These are phyloP conservation scores for Falco rusticolus DNA, from an alignment of 2,797 vertebrate species.

Conservation along the genomic window DNA sequence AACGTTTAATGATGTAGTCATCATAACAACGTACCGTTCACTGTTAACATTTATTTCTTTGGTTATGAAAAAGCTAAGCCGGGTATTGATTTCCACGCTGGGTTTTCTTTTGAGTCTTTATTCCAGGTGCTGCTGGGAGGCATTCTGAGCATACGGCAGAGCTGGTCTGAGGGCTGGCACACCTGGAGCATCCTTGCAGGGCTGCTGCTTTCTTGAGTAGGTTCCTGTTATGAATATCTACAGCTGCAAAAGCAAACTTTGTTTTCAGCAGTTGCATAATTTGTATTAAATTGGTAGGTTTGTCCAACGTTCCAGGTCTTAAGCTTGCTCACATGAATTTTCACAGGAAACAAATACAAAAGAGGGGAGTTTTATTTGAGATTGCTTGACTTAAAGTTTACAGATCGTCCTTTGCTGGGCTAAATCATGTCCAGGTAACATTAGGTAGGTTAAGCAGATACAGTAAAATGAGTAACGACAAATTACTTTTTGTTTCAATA, in stretches of 20 bases:
- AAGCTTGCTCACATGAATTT: neutral
- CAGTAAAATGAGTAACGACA: neutral
- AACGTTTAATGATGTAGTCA: neutral
- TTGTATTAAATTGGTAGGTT: neutral
- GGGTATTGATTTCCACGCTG: neutral
- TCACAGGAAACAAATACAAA: neutral
- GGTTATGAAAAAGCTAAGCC: neutral
- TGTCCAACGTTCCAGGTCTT: neutral
- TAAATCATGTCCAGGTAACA: neutral
- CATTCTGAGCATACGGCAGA: neutral
- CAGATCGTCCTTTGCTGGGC: neutral
- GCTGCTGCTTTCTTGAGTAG: neutral
- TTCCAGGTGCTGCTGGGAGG: neutral
- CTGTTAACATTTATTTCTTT: neutral
- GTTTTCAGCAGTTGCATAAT: neutral
- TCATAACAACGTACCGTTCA: neutral
- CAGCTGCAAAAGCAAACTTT: neutral
- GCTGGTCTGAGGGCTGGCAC: neutral
- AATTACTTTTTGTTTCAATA: neutral
- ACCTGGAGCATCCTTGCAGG: fast-evolving
- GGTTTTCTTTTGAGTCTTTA: neutral
- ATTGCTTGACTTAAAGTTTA: neutral
- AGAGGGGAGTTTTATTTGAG: neutral
- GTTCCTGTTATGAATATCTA: neutral
- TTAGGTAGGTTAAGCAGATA: neutral